phyloP scores from a whole-genome alignment of 2,888 invertebrate species.

The Liopterus haemorrhoidalis region DNA sequence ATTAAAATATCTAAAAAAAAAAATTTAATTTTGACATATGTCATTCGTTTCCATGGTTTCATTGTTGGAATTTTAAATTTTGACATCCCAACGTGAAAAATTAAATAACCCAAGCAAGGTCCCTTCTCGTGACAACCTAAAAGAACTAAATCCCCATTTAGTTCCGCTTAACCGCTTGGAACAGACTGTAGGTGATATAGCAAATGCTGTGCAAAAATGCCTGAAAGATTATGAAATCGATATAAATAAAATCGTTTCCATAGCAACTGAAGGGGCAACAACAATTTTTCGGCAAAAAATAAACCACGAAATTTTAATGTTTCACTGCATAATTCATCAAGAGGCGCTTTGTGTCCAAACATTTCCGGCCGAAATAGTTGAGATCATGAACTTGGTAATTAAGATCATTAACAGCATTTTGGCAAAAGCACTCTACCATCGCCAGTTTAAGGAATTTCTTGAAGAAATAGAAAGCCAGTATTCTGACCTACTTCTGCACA shows the following conservation, averaged over 20 bases:
- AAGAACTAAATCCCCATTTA: too few relatives aligned
- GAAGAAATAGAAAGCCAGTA: conserved; percentile 32
- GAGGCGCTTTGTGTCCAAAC: conserved; percentile 34
- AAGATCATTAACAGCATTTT: conserved; percentile 32
- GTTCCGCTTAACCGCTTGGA: too few relatives aligned
- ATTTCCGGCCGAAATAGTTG: conserved; percentile 33
- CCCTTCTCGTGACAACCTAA: too few relatives aligned
- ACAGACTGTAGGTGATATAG: too few relatives aligned
- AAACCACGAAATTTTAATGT: conserved; percentile 29
- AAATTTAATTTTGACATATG: too few relatives aligned
- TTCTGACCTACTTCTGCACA: conserved; percentile 30
- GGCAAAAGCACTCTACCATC: conserved; percentile 33
- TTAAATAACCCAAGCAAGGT: too few relatives aligned
- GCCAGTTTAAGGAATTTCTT: conserved; percentile 34
- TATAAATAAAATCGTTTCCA: conserved; percentile 30
- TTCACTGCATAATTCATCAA: conserved; percentile 36
- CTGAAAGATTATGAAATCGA: conserved; percentile 29
- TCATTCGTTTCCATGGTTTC: too few relatives aligned
- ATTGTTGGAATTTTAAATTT: too few relatives aligned
- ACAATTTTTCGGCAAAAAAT: conserved; percentile 33
- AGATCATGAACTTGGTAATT: conserved; percentile 31
- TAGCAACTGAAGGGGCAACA: conserved; percentile 30
- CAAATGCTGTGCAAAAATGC: too few relatives aligned
- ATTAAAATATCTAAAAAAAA: too few relatives aligned
- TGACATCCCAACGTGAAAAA: too few relatives aligned